Evolutionary conservation across 2,113 vertebrate species (phyloP).

Genomic region (Kryptolebias marmoratus): DNA sequence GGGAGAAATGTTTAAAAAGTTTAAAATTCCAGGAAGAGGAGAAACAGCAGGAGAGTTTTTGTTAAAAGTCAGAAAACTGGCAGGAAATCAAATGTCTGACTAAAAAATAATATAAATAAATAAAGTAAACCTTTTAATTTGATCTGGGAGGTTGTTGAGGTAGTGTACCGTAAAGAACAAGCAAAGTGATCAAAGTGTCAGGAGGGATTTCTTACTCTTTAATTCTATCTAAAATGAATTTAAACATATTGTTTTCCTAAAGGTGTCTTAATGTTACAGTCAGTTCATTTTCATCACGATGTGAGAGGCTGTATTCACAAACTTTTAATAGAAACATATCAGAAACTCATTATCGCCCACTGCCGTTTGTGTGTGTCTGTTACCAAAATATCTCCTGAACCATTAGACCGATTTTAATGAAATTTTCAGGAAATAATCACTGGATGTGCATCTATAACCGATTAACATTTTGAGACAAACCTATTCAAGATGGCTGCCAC

Average conservation of each 20-base stretch:
- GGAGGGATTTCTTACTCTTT: background rate
- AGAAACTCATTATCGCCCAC: too few species aligned
- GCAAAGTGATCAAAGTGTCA: background rate
- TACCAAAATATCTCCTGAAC: too few species aligned
- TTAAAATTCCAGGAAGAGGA: background rate
- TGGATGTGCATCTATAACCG: too few species aligned
- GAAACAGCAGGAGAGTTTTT: background rate
- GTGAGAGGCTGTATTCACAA: background rate
- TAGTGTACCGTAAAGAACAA: background rate
- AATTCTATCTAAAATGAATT: background rate
- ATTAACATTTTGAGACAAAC: too few species aligned
- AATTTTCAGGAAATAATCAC: too few species aligned
- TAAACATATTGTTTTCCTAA: background rate
- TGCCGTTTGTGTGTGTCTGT: too few species aligned
- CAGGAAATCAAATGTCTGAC: slow-evolving; percentile 2
- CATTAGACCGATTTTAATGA: too few species aligned
- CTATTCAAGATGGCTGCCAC: too few species aligned
- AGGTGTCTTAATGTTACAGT: too few species aligned
- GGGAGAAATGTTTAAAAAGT: background rate
- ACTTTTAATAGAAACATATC: background rate
- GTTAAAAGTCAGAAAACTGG: background rate
- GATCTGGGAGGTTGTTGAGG: background rate
- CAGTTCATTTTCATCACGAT: background rate
- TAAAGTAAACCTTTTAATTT: background rate
- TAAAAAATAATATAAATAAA: background rate